These are phyloP conservation scores for Trichonephila clavata DNA, from an alignment of 1,140 invertebrate species.

Conservation along the genomic window DNA sequence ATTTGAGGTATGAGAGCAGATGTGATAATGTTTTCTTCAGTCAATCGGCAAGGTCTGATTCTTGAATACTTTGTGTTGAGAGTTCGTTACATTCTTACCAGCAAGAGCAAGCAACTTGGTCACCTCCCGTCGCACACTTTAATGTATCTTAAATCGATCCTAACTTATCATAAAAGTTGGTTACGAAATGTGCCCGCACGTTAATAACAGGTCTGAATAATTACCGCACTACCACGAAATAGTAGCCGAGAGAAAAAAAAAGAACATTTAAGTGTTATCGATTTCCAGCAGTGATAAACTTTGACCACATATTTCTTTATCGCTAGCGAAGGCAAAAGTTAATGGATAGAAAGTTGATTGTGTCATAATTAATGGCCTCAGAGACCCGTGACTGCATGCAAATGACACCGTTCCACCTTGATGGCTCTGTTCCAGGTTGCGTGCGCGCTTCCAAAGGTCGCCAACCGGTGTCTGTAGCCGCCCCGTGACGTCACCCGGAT, in stretches of 20 bases:
- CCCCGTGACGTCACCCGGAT: neutral
- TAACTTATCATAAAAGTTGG: neutral
- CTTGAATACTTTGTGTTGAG: too few relatives aligned
- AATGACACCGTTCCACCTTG: slow-evolving; percentile 40
- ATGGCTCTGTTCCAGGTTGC: slow-evolving; percentile 22
- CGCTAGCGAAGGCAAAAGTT: neutral
- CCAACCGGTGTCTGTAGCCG: slow-evolving; percentile 7
- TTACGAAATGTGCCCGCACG: neutral
- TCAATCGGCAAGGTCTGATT: too few relatives aligned
- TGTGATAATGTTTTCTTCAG: too few relatives aligned
- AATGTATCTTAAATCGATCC: neutral
- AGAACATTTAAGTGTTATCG: slow-evolving; percentile 1
- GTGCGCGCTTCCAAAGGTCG: neutral
- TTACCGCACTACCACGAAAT: neutral
- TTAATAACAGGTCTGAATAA: slow-evolving; percentile 4
- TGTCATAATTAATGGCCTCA: slow-evolving; percentile 6
- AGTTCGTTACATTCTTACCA: too few relatives aligned
- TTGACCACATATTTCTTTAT: neutral
- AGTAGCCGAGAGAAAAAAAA: neutral
- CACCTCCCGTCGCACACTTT: too few relatives aligned
- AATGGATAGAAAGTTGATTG: slow-evolving; percentile 14
- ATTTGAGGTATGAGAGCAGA: too few relatives aligned
- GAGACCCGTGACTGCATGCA: neutral
- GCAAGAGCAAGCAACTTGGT: too few relatives aligned
- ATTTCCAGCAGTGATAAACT: slow-evolving; percentile 5